A percentile compares a stretch with the other conserved stretches of the same genome.
Evolutionary conservation across 2,797 vertebrate species (phyloP).

Genomic region (Aeoliscus strigatus): DNA sequence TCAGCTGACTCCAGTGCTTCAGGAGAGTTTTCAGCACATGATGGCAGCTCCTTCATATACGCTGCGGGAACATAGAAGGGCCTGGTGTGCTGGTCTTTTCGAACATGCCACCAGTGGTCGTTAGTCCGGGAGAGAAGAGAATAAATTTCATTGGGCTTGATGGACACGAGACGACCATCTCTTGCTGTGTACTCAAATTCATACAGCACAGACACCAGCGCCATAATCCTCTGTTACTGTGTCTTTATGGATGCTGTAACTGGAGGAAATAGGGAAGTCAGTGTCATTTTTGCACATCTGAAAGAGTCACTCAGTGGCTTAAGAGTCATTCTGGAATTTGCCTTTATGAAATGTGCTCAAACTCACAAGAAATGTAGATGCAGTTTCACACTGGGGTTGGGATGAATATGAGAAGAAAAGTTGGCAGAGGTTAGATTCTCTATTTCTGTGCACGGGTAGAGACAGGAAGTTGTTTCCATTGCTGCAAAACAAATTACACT

Average conservation of each 20-base stretch:
- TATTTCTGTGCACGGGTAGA: constrained; percentile 1
- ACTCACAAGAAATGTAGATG: constrained; percentile 16
- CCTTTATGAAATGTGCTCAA: constrained; percentile 7
- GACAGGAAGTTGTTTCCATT: constrained; percentile 55
- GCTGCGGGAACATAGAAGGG: constrained; percentile 89
- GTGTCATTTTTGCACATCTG: neutral
- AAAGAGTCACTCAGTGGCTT: too few species aligned
- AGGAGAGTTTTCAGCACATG: neutral
- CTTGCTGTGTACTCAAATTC: constrained; percentile 85
- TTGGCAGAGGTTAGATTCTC: neutral
- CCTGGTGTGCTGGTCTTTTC: constrained; percentile 76
- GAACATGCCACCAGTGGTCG: constrained; percentile 94
- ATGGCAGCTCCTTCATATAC: constrained; percentile 82
- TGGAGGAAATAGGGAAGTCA: constrained; percentile 24
- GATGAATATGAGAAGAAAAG: neutral
- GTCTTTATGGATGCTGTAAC: constrained; percentile 47
- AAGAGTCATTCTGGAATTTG: too few species aligned
- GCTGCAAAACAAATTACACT: constrained; percentile 21
- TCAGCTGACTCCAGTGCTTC: constrained; percentile 10
- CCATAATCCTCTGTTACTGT: constrained; percentile 39
- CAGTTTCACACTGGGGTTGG: constrained; percentile 4
- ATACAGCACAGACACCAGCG: constrained; percentile 77
- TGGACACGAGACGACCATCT: constrained; percentile 82
- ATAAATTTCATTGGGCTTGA: constrained; percentile 86
- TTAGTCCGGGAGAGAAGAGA: constrained; percentile 88